phyloP scores from a whole-genome alignment of 1,140 invertebrate genomes.

The Neodiprion pinetum region DNA sequence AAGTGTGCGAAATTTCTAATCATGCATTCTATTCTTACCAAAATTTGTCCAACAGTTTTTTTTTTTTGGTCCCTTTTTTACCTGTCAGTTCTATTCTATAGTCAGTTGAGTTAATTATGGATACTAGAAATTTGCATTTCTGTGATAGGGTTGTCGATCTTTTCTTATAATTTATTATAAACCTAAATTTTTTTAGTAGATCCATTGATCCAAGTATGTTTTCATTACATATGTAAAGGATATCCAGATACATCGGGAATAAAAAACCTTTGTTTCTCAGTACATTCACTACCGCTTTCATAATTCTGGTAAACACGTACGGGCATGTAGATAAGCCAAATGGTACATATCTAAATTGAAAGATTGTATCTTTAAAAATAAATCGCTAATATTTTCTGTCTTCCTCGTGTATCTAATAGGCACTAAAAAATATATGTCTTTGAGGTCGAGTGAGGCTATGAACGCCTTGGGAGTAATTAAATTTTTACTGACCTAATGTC shows the following conservation, averaged over 20 bases:
- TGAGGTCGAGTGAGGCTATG: slow-evolving; percentile 22
- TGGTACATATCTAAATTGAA: background rate
- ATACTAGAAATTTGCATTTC: slow-evolving; percentile 28
- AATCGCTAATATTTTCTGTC: background rate
- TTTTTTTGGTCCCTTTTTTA: slow-evolving; percentile 9
- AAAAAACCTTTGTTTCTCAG: slow-evolving; percentile 12
- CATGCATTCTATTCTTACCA: slow-evolving; percentile 14
- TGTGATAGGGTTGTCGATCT: slow-evolving; percentile 20
- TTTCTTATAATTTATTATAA: slow-evolving; percentile 29
- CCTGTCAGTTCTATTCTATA: slow-evolving; percentile 8
- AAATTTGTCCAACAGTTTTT: slow-evolving; percentile 17
- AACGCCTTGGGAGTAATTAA: slow-evolving; percentile 17
- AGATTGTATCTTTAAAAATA: background rate
- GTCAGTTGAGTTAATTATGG: slow-evolving; percentile 20
- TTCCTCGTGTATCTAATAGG: background rate
- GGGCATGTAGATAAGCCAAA: slow-evolving; percentile 18
- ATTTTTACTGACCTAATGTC: slow-evolving; percentile 21
- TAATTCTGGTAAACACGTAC: slow-evolving; percentile 34
- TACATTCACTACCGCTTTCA: slow-evolving; percentile 32
- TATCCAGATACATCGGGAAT: slow-evolving; percentile 10
- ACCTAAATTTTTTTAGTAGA: slow-evolving; percentile 29
- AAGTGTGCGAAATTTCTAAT: slow-evolving; percentile 31
- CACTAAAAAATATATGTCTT: background rate
- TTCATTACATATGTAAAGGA: slow-evolving; percentile 14
- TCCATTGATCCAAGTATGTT: slow-evolving; percentile 21